A percentile compares a stretch with the other conserved stretches of the same genome.
These are phyloP conservation scores for Zhengitettix transpicula DNA, from an alignment of 2,888 invertebrate species.

Conservation along the genomic window DNA sequence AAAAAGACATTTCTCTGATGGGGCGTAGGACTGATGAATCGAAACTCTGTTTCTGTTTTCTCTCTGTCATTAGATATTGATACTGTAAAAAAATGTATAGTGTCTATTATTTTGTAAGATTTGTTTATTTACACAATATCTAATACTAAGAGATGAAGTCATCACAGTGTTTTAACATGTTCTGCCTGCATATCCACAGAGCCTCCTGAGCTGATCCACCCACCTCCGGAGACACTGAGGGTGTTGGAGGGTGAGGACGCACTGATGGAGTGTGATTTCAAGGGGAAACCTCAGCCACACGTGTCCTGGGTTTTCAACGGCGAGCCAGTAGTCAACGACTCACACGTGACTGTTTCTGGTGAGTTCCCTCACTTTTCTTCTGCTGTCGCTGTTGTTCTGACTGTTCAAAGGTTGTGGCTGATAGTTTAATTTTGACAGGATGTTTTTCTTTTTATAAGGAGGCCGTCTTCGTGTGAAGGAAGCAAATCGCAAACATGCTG, in stretches of 20 bases:
- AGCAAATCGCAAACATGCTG: slow-evolving; percentile 43
- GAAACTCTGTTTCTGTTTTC: too few species aligned
- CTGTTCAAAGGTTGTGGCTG: not conserved
- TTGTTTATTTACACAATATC: too few species aligned
- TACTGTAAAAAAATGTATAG: too few species aligned
- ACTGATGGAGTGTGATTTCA: not conserved
- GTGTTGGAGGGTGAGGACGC: not conserved
- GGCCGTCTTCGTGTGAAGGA: not conserved
- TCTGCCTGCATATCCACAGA: too few species aligned
- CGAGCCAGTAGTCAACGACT: not conserved
- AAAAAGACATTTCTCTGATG: too few species aligned
- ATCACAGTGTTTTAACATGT: too few species aligned
- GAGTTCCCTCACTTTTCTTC: not conserved
- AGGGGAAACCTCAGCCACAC: not conserved
- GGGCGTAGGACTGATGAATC: too few species aligned
- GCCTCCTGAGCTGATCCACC: too few species aligned
- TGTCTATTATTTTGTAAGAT: too few species aligned
- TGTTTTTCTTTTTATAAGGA: not conserved
- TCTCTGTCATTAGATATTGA: too few species aligned
- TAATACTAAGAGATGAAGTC: too few species aligned
- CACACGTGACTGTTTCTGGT: not conserved
- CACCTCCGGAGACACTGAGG: not conserved
- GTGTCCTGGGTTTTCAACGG: not conserved
- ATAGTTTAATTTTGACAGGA: not conserved
- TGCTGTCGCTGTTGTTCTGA: too few species aligned